Base-by-base conservation (phyloP, 2,888 invertebrate species). In the Buathra laborator region DNA sequence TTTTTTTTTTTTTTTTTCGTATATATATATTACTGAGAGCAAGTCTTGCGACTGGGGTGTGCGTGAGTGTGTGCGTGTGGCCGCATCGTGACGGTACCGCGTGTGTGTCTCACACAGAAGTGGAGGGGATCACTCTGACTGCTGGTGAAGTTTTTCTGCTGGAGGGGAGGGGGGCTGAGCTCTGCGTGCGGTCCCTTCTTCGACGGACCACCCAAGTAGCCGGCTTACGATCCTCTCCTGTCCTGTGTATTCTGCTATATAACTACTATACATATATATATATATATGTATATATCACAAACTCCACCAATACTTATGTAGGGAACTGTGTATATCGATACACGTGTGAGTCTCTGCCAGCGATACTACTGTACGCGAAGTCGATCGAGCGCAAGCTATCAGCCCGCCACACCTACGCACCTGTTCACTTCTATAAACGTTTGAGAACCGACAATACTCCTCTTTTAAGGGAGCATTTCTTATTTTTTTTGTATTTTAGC, bases 161-260 rank as follows among this genome's bases (percentile, higher is more conserved):
- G 92, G 93, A 92, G 87, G 85, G 92, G 92, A 91, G 92, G 93
- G 92, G 87, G 85, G 77, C 81, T 64, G 90, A 89, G 90, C 93
- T 91, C 93, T 93, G 94, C 93, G 94, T 93, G 93, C 93, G 93
- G 94, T 94, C 93, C 91, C 92, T 92, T 92, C 92, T 91, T 91
- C 91, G 90, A 92, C 89, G 90, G 93, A 93, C 94, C 94, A 94
- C 94, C 94, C 94, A 93, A 93, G 93, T 92, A 90, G 94, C 90
- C 90, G 91, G 92, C 92, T 92, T 92, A 91, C 91, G 91, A 91
- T 84, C 79, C 66, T 84, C 85, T 86, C 85, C 86, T 85, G 75
- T 77, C 83, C 77, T 74, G 70, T 80, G 71, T 84, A 81, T 78
- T 81, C 62, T 78, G 53, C 82, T 43, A 74, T 46, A 64, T 16